Evolutionary conservation across 2,113 vertebrate species (phyloP), one percentile per base, ranked within the genome.

Genomic region (Lathamus discolor): DNA sequence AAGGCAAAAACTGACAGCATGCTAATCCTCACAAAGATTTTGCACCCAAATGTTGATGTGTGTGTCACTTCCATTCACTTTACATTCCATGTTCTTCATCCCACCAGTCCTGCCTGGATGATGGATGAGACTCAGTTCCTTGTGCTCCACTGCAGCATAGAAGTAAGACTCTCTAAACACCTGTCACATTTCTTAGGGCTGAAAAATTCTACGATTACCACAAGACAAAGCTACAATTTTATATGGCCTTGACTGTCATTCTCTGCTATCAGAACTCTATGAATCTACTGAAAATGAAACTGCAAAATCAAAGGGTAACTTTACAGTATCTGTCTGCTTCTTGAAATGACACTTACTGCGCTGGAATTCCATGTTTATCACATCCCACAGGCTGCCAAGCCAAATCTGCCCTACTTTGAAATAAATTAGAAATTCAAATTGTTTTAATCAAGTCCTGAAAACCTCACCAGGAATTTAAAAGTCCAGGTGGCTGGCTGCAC

Each of bases 351-450:
- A 25, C 69, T 89, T 83, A 49, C 57, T 95, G 96, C 16, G 48
- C 86, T 94, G 94, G 94, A 92, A 94, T 87, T 92, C 93, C 82
- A 18, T 69, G 93, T 95, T 95, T 94, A 73, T 84, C 91, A 93
- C 95, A 94, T 92, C 93, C 91, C 84, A 95, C 93, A 82, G 67
- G 24, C 91, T 96, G 81, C 81, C 75, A 91, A 94, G 54, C 70
- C 75, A 91, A 85, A 82, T 83, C 94, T 92, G 89, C 78, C 94
- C 81, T 91, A 92, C 79, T 95, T 97, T 91, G 81, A 85, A 89
- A 91, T 52, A 73, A 87, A 95, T 96, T 87, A 92, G 76, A 95
- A 92, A 97, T 92, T 94, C 74, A 96, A 83, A 94, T 94, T 79
- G 18, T 41, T 86, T 82, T 76, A 57, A 92, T 57, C 57, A 51